A percentile compares a stretch with the other conserved stretches of the same genome.
Conservation (phyloP, 2,113 vertebrate genomes). For the Arothron firmamentum region DNA sequence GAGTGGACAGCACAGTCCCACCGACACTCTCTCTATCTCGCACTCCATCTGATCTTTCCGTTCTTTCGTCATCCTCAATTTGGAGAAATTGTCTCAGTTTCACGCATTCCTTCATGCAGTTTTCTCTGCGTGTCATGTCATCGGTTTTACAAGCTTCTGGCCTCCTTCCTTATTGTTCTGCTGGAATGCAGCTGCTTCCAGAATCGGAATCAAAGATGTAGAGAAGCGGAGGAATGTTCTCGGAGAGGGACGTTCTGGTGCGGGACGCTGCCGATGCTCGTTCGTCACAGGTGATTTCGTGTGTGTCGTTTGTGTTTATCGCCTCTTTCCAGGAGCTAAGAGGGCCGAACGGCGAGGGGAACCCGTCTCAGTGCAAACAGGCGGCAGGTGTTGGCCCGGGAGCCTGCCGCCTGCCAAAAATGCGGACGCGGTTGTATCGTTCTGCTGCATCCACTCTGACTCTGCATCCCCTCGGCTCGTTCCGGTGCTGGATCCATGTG, state of each 20-base stretch:
- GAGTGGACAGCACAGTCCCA: conserved; percentile 26
- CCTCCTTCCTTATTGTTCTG: not conserved
- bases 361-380: conserved; percentile 65
- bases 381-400: conserved; percentile 43
- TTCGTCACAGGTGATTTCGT: conserved; percentile 50
- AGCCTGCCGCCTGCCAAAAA: conserved; percentile 10
- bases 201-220: no score
- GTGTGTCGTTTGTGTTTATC: conserved; percentile 14
- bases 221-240: no score
- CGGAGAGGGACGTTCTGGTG: no score
- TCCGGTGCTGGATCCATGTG: conserved; percentile 40
- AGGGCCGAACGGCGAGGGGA: conserved; percentile 50
- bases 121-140: not conserved
- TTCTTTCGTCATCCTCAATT: not conserved
- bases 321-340: conserved; percentile 48
- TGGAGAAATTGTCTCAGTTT: not conserved
- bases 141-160: not conserved
- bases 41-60: not conserved
- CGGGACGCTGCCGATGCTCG: conserved; percentile 12
- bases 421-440: conserved; percentile 5
- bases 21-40: not conserved
- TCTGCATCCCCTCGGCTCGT: conserved; percentile 45
- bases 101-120: not conserved
- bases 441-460: conserved; percentile 39
- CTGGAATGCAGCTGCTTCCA: conserved; percentile 1